Conservation (phyloP, 1,140 invertebrate genomes). For the Drosophila suzukii region DNA sequence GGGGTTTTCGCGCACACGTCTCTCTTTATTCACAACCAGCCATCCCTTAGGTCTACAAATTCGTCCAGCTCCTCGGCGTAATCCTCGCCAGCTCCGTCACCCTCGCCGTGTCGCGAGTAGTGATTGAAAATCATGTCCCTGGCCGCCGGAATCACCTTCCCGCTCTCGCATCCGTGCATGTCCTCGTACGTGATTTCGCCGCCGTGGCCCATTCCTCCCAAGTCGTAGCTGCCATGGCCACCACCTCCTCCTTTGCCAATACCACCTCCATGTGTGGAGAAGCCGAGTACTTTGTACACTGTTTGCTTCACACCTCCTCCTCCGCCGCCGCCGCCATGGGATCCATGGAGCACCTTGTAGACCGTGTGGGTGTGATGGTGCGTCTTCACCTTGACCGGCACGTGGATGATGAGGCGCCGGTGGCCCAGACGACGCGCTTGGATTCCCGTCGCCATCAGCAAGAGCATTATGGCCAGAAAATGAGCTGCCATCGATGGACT, state of each 20-base stretch:
- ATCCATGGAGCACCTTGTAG: slow-evolving; percentile 67
- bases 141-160: slow-evolving; percentile 61
- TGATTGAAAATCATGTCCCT: slow-evolving; percentile 81
- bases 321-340: slow-evolving; percentile 31
- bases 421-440: slow-evolving; percentile 55
- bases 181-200: slow-evolving; percentile 78
- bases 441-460: slow-evolving; percentile 51
- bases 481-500: slow-evolving; percentile 22
- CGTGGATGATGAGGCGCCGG: slow-evolving; percentile 77
- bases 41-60: slow-evolving; percentile 77
- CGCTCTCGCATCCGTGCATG: slow-evolving; percentile 70
- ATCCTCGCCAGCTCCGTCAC: slow-evolving; percentile 46
- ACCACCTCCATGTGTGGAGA: slow-evolving; percentile 41
- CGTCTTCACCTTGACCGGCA: slow-evolving; percentile 76
- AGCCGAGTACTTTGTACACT: slow-evolving; percentile 70
- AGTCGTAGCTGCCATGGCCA: slow-evolving; percentile 22
- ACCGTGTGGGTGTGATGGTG: slow-evolving; percentile 81
- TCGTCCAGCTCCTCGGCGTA: slow-evolving; percentile 76
- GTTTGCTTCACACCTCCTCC: slow-evolving; percentile 67
- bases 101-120: slow-evolving; percentile 68
- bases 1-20: slow-evolving; percentile 14
- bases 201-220: slow-evolving; percentile 54
- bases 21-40: slow-evolving; percentile 71
- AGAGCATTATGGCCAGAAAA: slow-evolving; percentile 44
- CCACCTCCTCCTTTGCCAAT: slow-evolving; percentile 13